A percentile compares a stretch with the other conserved stretches of the same genome.
These are phyloP conservation scores for Leucania comma DNA, from an alignment of 2,888 invertebrate species.

Conservation along the genomic window DNA sequence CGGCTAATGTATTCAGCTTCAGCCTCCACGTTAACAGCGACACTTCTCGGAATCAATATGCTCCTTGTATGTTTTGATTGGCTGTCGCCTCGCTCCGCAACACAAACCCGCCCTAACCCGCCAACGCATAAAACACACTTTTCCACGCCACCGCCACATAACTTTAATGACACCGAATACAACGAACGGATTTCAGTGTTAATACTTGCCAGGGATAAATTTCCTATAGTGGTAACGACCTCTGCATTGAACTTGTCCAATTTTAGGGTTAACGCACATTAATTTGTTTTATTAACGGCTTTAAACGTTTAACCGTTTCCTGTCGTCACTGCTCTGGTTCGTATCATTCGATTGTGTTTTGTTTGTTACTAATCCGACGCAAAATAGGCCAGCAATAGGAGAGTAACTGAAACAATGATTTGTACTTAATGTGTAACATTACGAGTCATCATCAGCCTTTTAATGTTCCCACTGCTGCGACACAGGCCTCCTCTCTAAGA, in stretches of 20 bases:
- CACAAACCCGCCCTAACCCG: slow-evolving; percentile 77
- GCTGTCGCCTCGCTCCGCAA: slow-evolving; percentile 78
- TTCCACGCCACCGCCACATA: slow-evolving; percentile 70
- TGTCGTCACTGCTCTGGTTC: slow-evolving; percentile 79
- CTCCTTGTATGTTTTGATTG: slow-evolving; percentile 91
- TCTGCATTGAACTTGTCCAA: slow-evolving; percentile 90
- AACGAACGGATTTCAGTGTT: slow-evolving; percentile 90
- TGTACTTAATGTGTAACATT: slow-evolving; percentile 37
- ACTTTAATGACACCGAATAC: slow-evolving; percentile 89
- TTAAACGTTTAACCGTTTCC: slow-evolving; percentile 88
- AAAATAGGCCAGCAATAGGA: slow-evolving; percentile 54
- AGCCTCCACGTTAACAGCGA: slow-evolving; percentile 91
- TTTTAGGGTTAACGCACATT: slow-evolving; percentile 89
- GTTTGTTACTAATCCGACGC: slow-evolving; percentile 52
- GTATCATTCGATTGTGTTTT: slow-evolving; percentile 77
- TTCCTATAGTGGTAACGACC: slow-evolving; percentile 90
- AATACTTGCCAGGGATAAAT: slow-evolving; percentile 89
- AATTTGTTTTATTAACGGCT: slow-evolving; percentile 89
- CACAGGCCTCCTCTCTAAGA: too few species aligned
- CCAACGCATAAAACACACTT: slow-evolving; percentile 80
- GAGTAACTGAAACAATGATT: slow-evolving; percentile 49
- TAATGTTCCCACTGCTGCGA: too few species aligned
- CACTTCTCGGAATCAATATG: slow-evolving; percentile 91
- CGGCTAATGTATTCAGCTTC: slow-evolving; percentile 91
- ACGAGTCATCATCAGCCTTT: too few species aligned